phyloP scores from a whole-genome alignment of 2,888 invertebrate genomes.

The Cordilura impudica region DNA sequence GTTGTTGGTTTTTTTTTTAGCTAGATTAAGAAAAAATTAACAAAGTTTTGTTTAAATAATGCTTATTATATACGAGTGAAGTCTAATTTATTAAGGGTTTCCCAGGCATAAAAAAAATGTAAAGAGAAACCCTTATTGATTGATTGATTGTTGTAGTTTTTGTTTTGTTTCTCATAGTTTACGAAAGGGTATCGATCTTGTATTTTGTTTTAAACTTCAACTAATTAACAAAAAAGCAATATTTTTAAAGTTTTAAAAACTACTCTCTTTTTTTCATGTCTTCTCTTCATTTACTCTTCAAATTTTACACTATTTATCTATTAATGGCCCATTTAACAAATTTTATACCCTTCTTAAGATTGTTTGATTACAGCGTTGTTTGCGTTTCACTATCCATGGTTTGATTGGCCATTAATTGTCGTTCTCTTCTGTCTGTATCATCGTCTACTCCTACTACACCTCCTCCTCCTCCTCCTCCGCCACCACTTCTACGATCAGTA shows the following conservation, averaged over 20 bases:
- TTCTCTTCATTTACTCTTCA: background rate
- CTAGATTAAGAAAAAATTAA: slow-evolving; percentile 56
- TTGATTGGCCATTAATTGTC: slow-evolving; percentile 44
- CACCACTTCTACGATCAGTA: slow-evolving; percentile 67
- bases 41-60: slow-evolving; percentile 40
- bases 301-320: slow-evolving; percentile 35
- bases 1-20: slow-evolving; percentile 32
- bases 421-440: slow-evolving; percentile 22
- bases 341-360: slow-evolving; percentile 31
- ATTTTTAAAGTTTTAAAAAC: slow-evolving; percentile 45
- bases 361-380: slow-evolving; percentile 56
- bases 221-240: slow-evolving; percentile 57
- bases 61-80: slow-evolving; percentile 58
- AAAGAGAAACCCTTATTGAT: slow-evolving; percentile 45
- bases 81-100: slow-evolving; percentile 53
- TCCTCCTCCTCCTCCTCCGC: slow-evolving; percentile 48
- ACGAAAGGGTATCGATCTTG: slow-evolving; percentile 42
- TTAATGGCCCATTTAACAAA: slow-evolving; percentile 18
- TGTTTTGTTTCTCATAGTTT: slow-evolving; percentile 26
- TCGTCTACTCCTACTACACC: slow-evolving; percentile 1
- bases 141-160: slow-evolving; percentile 59
- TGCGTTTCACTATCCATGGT: slow-evolving; percentile 59
- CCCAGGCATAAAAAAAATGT: slow-evolving; percentile 46
- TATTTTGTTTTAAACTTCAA: slow-evolving; percentile 26
- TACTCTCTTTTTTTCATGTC: slow-evolving; percentile 20